Evolutionary conservation across 2,113 vertebrate species (phyloP).

Genomic region (Sinocyclocheilus maitianheensis): DNA sequence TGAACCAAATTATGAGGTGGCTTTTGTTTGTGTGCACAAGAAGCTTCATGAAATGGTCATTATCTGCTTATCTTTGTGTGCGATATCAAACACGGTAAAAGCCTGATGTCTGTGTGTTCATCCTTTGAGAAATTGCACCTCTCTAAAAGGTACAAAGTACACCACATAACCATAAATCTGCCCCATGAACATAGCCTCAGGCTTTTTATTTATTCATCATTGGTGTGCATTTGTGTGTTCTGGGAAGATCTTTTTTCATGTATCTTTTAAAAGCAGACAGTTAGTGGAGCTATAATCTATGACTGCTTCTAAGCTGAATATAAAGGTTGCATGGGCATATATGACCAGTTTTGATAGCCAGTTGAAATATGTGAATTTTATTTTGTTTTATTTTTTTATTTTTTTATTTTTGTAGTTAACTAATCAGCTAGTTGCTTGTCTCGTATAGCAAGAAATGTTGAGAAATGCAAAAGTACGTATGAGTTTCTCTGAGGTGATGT

Average conservation of each 20-base stretch:
- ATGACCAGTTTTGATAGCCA: neutral
- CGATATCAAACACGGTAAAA: constrained; percentile 22
- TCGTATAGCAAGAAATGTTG: too few relatives aligned
- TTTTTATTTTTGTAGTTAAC: too few relatives aligned
- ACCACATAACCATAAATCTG: constrained; percentile 31
- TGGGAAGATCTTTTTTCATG: constrained; percentile 44
- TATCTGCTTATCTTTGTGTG: neutral
- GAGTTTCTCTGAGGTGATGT: neutral
- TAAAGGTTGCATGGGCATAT: neutral
- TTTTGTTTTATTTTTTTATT: neutral
- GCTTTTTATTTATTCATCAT: constrained; percentile 34
- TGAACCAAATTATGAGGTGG: neutral
- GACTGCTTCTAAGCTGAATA: constrained; percentile 23
- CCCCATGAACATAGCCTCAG: neutral
- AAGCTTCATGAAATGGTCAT: neutral
- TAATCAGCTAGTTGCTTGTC: too few relatives aligned
- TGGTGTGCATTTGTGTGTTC: constrained; percentile 1
- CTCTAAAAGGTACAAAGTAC: neutral
- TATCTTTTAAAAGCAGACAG: constrained; percentile 39
- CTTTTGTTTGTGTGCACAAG: constrained; percentile 5
- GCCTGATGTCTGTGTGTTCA: constrained; percentile 5
- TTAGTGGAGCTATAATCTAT: constrained; percentile 49
- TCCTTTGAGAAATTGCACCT: neutral
- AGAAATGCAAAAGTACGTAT: too few relatives aligned
- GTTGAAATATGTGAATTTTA: neutral